Percentiles rank a stretch among this genome's conserved stretches.
These are phyloP conservation scores for Chorisops tibialis DNA, from an alignment of 2,888 invertebrate genomes.

Conservation along the genomic window DNA sequence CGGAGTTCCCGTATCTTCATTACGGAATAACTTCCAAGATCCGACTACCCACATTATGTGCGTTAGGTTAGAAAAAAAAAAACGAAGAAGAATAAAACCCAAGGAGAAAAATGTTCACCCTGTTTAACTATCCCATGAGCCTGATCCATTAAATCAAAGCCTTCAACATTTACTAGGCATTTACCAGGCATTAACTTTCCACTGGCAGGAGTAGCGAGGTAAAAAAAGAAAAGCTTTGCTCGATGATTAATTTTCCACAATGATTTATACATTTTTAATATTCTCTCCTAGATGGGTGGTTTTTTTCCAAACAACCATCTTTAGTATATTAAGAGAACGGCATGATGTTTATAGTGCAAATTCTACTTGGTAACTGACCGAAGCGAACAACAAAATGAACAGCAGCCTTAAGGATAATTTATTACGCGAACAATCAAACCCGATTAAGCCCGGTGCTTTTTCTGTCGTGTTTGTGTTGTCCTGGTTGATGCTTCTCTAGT, in stretches of 20 bases:
- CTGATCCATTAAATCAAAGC: conserved; percentile 16
- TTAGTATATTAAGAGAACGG: too few relatives aligned
- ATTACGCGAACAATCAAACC: too few relatives aligned
- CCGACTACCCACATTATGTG: neutral
- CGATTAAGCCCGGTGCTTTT: too few relatives aligned
- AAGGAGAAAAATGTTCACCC: neutral
- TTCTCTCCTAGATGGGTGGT: neutral
- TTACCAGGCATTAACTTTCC: conserved; percentile 16
- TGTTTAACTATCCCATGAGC: neutral
- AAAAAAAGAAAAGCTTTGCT: neutral
- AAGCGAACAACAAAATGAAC: too few relatives aligned
- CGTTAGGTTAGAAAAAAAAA: neutral
- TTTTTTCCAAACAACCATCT: too few relatives aligned
- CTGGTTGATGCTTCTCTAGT: too few relatives aligned
- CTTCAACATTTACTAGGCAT: conserved; percentile 10
- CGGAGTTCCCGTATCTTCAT: neutral
- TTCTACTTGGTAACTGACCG: too few relatives aligned
- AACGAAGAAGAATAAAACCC: neutral
- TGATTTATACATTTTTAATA: conserved; percentile 26
- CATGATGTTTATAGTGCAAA: too few relatives aligned
- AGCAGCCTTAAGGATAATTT: too few relatives aligned
- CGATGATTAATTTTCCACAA: conserved; percentile 17
- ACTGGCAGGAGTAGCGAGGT: neutral
- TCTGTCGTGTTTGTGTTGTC: too few relatives aligned
- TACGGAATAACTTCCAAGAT: neutral